Evolutionary conservation across 1,140 invertebrate species (phyloP), one percentile per base, ranked within the genome.

Genomic region (Venturia canescens): DNA sequence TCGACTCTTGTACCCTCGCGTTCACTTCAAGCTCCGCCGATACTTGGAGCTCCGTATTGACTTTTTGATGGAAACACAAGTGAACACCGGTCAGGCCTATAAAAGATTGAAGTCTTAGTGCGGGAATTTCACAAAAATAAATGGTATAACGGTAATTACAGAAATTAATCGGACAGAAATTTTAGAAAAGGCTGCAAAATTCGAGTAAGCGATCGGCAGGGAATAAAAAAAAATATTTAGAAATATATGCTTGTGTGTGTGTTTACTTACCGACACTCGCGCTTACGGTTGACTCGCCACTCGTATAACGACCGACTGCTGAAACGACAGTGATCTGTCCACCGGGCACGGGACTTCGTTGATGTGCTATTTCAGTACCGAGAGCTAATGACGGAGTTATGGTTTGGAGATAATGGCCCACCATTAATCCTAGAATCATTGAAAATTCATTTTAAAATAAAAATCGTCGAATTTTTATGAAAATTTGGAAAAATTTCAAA

Each of bases 51-150:
- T 98, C 96, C 87, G 98, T 97, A 92, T 96, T 98, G 84, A 97
- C 96, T 93, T 96, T 98, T 88, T 99, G 98, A 92, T 98, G 98
- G 90, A 98, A 99, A 92, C 97, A 98, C 29, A 98, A 87, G 88
- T 99, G 98, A 77, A 96, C 91, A 31, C 95, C 96, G 31, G 95
- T 94, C n/a, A 94, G 92, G 67, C 97, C 97, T 85, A 38, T 48
- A 81, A 71, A 34, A 23, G 5, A 9, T 44, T 44, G 11, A 44
- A 44, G 13, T 44, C 13, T 11, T 13, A 11, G 13, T 44, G 11
- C n/a, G n/a, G 13, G 13, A 44, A 44, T 44, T 11, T 11, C 13
- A 11, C 5, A 44, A 6, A 13, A 44, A 5, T 9, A 44, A 44
- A 44, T 9, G 13, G 13, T 9, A 44, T 11, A 9, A 44, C 38